These are phyloP conservation scores for Dinocampus coccinellae DNA, from an alignment of 2,888 invertebrate genomes.

Conservation along the genomic window DNA sequence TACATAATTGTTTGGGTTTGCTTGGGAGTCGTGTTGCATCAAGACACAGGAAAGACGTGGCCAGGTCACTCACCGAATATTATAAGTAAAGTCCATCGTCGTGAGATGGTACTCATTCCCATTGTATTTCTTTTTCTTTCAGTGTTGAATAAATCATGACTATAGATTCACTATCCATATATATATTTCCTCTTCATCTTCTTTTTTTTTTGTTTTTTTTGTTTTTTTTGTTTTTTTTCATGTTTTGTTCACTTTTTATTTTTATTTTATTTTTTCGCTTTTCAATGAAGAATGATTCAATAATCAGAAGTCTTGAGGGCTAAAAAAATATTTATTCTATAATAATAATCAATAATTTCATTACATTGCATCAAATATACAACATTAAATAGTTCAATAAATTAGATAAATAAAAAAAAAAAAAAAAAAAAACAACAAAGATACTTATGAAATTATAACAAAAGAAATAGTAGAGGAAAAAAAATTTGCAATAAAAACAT, in stretches of 20 bases:
- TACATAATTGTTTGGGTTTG: slow-evolving; percentile 60
- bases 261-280: no score
- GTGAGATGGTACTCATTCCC: slow-evolving; percentile 32
- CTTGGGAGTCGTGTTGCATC: slow-evolving; percentile 32
- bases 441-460: background rate
- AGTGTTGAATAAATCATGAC: background rate
- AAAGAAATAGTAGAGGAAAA: background rate
- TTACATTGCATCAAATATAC: background rate
- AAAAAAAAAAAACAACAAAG: no score
- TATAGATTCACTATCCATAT: background rate
- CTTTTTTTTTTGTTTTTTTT: background rate
- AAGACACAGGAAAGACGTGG: slow-evolving; percentile 48
- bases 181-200: no score
- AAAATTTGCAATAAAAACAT: background rate
- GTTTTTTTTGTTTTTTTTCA: no score
- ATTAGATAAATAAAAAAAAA: background rate
- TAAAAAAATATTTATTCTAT: background rate
- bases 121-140: slow-evolving; percentile 39
- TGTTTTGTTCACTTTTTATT: no score
- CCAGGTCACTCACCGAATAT: slow-evolving; percentile 69
- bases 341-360: background rate
- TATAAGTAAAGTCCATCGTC: slow-evolving; percentile 52
- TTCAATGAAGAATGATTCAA: no score
- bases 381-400: background rate
- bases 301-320: no score